Evolutionary conservation across 1,140 invertebrate genomes (phyloP).

Genomic region (Leptinotarsa defecta): DNA sequence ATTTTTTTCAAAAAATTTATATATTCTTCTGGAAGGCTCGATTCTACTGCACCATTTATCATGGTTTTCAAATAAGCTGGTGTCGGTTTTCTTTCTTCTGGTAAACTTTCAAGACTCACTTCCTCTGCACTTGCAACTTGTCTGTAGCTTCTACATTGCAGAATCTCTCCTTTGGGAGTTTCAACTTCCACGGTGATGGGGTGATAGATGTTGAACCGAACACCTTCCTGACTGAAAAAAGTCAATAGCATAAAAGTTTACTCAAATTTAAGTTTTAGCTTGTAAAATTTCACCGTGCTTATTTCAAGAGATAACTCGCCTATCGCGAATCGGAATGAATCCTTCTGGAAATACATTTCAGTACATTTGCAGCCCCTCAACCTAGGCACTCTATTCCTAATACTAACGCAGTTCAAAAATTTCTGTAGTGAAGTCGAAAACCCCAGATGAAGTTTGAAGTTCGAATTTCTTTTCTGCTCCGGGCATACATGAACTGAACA

Average conservation of each 20-base stretch:
- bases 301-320: no score
- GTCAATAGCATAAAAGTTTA: not conserved
- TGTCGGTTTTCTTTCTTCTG: slow-evolving; percentile 68
- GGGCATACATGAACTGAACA: no score
- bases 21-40: slow-evolving; percentile 70
- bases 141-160: slow-evolving; percentile 71
- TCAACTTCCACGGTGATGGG: slow-evolving; percentile 65
- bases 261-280: no score
- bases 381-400: no score
- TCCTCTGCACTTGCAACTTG: slow-evolving; percentile 60
- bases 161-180: slow-evolving; percentile 58
- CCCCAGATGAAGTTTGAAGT: no score
- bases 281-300: no score
- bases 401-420: no score
- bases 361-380: no score
- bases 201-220: slow-evolving; percentile 69
- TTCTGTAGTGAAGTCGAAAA: no score
- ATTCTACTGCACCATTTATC: slow-evolving; percentile 70
- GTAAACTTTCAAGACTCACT: slow-evolving; percentile 55
- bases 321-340: no score
- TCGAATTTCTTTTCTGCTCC: no score
- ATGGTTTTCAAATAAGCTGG: slow-evolving; percentile 70
- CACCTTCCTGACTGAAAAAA: slow-evolving; percentile 74
- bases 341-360: no score
- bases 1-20: slow-evolving; percentile 65